A percentile compares a stretch with the other conserved stretches of the same genome.
These are phyloP conservation scores for Porites lobata DNA, from an alignment of 92 coral and sea anemone genomes.

Conservation along the genomic window DNA sequence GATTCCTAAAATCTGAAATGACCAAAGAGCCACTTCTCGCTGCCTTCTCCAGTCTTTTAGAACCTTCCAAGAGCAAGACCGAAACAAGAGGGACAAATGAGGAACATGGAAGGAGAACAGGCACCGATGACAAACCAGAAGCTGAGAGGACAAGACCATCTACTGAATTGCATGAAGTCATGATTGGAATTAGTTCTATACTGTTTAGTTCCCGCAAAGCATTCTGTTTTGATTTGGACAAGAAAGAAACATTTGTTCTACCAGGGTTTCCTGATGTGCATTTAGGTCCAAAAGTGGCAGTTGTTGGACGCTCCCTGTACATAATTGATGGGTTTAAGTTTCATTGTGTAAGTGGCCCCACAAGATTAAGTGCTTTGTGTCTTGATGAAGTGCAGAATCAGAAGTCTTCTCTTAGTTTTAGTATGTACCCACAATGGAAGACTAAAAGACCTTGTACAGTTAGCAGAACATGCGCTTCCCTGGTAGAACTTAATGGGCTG, in stretches of 20 bases:
- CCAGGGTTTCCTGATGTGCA: conserved; percentile 66
- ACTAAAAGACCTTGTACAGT: conserved; percentile 67
- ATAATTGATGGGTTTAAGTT: conserved; percentile 60
- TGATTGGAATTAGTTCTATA: conserved; percentile 74
- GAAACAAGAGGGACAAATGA: conserved; percentile 21
- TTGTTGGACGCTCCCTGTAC: conserved; percentile 32
- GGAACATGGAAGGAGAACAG: conserved; percentile 41
- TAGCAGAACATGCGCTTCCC: conserved; percentile 63
- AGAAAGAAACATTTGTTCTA: too few relatives aligned
- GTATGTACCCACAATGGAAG: conserved; percentile 64
- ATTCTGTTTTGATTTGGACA: conserved; percentile 49
- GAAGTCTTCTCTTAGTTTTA: conserved; percentile 18
- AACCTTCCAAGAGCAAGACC: neutral
- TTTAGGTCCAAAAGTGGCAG: conserved; percentile 66
- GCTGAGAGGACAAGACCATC: conserved; percentile 57
- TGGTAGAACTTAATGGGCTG: neutral
- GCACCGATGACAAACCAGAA: neutral
- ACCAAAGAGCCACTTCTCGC: conserved; percentile 53
- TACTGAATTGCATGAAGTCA: conserved; percentile 57
- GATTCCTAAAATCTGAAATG: conserved; percentile 51
- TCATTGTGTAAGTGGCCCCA: conserved; percentile 74
- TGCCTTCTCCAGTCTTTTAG: neutral
- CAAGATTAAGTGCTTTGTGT: conserved; percentile 62
- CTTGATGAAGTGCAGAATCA: conserved; percentile 62
- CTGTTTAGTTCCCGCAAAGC: conserved; percentile 56